These are phyloP conservation scores for Sula dactylatra DNA, from an alignment of 2,113 vertebrate genomes.

Conservation along the genomic window DNA sequence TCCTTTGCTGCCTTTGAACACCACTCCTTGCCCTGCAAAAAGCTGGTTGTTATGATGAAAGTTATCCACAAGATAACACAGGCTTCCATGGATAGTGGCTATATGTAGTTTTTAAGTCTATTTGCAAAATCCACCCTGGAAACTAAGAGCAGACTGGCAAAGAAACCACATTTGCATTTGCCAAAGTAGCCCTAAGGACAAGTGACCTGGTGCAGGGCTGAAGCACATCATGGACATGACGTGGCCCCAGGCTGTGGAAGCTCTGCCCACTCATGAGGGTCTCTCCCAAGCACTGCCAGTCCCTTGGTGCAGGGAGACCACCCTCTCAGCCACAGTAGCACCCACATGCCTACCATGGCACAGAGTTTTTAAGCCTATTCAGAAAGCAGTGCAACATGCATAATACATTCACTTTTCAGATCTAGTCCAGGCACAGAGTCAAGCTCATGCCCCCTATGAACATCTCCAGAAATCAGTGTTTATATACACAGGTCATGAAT, in stretches of 20 bases:
- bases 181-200: neutral
- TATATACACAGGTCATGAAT: neutral
- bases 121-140: neutral
- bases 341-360: fast-evolving
- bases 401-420: neutral
- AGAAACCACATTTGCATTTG: neutral
- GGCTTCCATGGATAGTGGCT: neutral
- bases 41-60: neutral
- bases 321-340: neutral
- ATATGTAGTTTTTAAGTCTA: neutral
- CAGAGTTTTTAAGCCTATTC: neutral
- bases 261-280: neutral
- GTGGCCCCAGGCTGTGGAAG: neutral
- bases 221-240: fast-evolving
- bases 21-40: neutral
- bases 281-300: neutral
- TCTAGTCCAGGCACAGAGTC: neutral
- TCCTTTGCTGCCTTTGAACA: neutral
- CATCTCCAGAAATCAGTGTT: neutral
- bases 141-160: neutral
- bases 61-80: neutral
- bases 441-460: neutral
- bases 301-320: neutral
- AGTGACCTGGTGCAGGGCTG: neutral
- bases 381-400: neutral